phyloP scores from a whole-genome alignment of 2,113 vertebrate genomes.

The Scatophagus argus region DNA sequence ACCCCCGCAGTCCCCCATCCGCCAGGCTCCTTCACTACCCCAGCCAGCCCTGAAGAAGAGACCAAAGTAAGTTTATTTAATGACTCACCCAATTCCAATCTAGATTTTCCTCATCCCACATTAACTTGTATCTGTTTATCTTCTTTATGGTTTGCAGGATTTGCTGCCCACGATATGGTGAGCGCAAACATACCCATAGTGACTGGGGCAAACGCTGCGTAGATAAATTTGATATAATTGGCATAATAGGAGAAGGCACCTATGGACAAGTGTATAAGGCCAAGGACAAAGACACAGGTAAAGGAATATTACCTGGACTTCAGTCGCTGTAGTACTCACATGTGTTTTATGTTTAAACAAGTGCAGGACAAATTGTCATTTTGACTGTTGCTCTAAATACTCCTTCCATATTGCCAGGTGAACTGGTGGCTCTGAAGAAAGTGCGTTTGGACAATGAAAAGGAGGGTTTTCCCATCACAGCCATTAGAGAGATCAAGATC shows the following conservation, averaged over 20 bases:
- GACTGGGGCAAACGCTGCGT: conserved; percentile 99
- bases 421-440: conserved; percentile 97
- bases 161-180: conserved; percentile 97
- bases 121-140: background rate
- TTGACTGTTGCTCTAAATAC: background rate
- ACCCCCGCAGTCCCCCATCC: conserved; percentile 92
- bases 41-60: conserved; percentile 93
- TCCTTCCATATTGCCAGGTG: conserved; percentile 81
- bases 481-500: conserved; percentile 98
- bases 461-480: conserved; percentile 98
- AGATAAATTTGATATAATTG: conserved; percentile 98
- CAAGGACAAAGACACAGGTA: conserved; percentile 98
- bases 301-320: conserved; percentile 16
- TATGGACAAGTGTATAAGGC: conserved; percentile 99
- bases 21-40: conserved; percentile 88
- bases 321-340: background rate
- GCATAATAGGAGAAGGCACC: conserved; percentile 98
- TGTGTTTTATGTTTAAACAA: background rate
- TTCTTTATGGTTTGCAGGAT: conserved; percentile 85
- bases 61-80: conserved; percentile 92
- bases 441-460: conserved; percentile 98
- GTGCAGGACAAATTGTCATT: background rate
- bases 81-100: background rate
- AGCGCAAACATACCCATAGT: conserved; percentile 94
- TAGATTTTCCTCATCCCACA: background rate